Percentiles rank a stretch among this genome's conserved stretches.
Evolutionary conservation across 1,140 invertebrate species (phyloP).

Genomic region (Lineus longissimus): DNA sequence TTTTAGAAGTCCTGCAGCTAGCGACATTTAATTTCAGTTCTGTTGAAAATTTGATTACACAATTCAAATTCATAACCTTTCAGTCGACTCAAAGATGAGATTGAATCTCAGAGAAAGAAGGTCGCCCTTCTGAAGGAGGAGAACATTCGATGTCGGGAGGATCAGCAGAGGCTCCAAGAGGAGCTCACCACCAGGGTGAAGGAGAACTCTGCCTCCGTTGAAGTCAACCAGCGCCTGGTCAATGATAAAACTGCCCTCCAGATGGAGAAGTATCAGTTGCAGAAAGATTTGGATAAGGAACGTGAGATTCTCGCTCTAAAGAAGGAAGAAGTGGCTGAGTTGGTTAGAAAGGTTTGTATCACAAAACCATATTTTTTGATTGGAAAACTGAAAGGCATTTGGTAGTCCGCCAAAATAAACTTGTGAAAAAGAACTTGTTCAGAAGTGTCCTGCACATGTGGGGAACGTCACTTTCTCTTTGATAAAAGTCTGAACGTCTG

Average conservation of each 20-base stretch:
- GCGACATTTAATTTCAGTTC: too few relatives aligned
- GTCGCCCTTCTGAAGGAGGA: slow-evolving; percentile 34
- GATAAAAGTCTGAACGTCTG: neutral
- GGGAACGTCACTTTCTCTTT: neutral
- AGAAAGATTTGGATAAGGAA: slow-evolving; percentile 27
- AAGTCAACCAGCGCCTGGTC: slow-evolving; percentile 34
- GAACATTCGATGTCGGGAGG: slow-evolving; percentile 31
- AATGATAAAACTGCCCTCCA: slow-evolving; percentile 31
- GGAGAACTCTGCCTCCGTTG: slow-evolving; percentile 31
- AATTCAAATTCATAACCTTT: neutral
- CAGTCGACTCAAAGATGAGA: slow-evolving; percentile 40
- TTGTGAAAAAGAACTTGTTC: neutral
- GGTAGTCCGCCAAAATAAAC: slow-evolving; percentile 7
- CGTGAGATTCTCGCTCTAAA: slow-evolving; percentile 24
- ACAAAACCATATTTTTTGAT: neutral
- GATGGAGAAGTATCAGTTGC: slow-evolving; percentile 27
- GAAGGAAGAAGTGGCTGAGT: slow-evolving; percentile 24
- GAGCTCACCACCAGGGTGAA: slow-evolving; percentile 42
- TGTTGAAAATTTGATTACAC: too few relatives aligned
- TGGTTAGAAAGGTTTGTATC: slow-evolving; percentile 29
- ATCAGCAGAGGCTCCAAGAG: slow-evolving; percentile 32
- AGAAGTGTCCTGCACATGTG: too few relatives aligned
- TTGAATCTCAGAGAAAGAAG: slow-evolving; percentile 29
- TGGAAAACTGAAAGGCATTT: too few relatives aligned
- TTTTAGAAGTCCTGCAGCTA: too few relatives aligned